Evolutionary conservation across 2,797 vertebrate species (phyloP).

Genomic region (Trematomus bernacchii): DNA sequence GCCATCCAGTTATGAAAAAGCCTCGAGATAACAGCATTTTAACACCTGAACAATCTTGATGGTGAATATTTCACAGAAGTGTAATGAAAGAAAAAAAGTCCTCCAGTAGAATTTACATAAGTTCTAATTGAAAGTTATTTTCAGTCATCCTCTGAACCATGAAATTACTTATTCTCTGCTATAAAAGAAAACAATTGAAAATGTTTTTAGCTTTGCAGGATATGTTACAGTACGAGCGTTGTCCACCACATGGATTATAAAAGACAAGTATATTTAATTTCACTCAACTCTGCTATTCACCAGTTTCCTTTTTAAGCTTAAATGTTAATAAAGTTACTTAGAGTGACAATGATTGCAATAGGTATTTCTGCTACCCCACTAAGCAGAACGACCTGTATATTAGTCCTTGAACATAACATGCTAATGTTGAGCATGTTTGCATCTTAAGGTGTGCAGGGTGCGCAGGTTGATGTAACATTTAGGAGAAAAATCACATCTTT

Average conservation of each 20-base stretch:
- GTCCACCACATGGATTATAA: too few species aligned
- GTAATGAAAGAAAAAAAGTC: conserved; percentile 34
- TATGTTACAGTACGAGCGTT: too few species aligned
- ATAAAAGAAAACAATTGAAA: conserved; percentile 10
- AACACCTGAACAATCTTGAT: conserved; percentile 50
- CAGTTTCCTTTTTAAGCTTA: background rate
- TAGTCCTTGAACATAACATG: background rate
- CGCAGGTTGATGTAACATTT: too few species aligned
- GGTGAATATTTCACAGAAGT: conserved; percentile 43
- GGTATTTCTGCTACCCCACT: too few species aligned
- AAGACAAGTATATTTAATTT: background rate
- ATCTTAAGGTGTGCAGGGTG: background rate
- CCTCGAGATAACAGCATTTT: conserved; percentile 43
- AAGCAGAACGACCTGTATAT: too few species aligned
- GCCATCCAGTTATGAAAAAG: conserved; percentile 21
- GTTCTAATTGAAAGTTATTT: conserved; percentile 40
- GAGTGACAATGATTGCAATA: background rate
- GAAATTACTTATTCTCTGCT: conserved; percentile 42
- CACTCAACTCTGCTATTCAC: background rate
- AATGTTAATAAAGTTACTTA: conserved; percentile 17
- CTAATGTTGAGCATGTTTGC: background rate
- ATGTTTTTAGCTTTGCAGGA: too few species aligned
- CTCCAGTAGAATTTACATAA: conserved; percentile 10
- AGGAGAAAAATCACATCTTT: too few species aligned
- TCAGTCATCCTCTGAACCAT: conserved; percentile 41